Conservation (phyloP, 2,797 vertebrate genomes). For the Agapornis canus region DNA sequence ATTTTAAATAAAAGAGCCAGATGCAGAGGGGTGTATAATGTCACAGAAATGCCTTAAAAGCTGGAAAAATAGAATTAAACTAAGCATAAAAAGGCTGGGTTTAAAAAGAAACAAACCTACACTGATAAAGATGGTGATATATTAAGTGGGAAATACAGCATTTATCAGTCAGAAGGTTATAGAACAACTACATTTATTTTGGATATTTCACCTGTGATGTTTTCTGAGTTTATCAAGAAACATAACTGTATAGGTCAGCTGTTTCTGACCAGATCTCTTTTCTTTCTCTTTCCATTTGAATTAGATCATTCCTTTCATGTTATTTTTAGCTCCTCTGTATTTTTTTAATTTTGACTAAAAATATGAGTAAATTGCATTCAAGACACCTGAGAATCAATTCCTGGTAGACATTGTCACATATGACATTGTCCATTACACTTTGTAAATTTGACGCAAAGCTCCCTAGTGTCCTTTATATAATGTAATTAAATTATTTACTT, state of each 20-base stretch:
- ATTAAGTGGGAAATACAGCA: background rate
- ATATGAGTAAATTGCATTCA: background rate
- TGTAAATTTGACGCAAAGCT: conserved; percentile 1
- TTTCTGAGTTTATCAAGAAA: background rate
- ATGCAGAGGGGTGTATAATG: background rate
- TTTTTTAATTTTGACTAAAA: background rate
- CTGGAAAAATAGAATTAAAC: background rate
- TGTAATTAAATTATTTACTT: conserved; percentile 58
- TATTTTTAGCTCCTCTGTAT: background rate
- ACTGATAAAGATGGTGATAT: background rate
- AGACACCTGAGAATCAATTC: background rate
- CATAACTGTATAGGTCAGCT: background rate
- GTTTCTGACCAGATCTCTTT: background rate
- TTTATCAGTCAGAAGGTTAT: background rate
- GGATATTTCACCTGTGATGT: background rate
- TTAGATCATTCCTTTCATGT: background rate
- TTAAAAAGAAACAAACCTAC: background rate
- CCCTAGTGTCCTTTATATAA: background rate
- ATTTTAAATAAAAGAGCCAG: background rate
- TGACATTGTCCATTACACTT: background rate
- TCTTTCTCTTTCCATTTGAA: background rate
- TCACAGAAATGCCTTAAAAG: background rate
- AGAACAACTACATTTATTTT: background rate
- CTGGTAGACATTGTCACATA: background rate
- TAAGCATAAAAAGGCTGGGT: background rate